phyloP scores from a whole-genome alignment of 1,140 invertebrate genomes.

The Drosophila lini region DNA sequence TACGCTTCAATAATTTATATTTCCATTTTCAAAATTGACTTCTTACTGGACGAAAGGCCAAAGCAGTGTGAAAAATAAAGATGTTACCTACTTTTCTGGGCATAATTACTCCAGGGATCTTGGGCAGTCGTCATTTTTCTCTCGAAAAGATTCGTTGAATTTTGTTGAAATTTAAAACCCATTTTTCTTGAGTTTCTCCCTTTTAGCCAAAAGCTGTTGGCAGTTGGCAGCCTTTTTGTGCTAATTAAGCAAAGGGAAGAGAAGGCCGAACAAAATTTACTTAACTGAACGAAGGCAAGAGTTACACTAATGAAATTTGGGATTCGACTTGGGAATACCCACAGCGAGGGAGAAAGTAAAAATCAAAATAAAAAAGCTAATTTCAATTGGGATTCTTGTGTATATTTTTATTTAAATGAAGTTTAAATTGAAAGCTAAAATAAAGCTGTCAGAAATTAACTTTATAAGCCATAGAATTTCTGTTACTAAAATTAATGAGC shows the following conservation, averaged over 20 bases:
- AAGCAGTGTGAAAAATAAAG: conserved; percentile 31
- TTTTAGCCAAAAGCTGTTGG: conserved; percentile 32
- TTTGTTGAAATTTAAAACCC: conserved; percentile 74
- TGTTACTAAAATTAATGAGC: too few relatives aligned
- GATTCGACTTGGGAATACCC: conserved; percentile 15
- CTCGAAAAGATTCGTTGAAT: conserved; percentile 6
- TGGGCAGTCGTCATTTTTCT: conserved; percentile 16
- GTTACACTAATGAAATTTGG: conserved; percentile 1
- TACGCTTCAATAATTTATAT: conserved; percentile 74
- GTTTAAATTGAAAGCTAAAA: background rate
- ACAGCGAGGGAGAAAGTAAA: background rate
- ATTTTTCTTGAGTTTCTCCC: conserved; percentile 61
- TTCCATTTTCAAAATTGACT: conserved; percentile 68
- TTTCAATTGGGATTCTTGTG: background rate
- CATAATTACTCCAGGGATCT: conserved; percentile 59
- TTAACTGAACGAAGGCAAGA: conserved; percentile 25
- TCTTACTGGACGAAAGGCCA: conserved; percentile 51
- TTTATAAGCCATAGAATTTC: background rate
- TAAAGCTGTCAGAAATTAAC: background rate
- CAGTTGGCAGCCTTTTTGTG: conserved; percentile 56
- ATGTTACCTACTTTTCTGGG: conserved; percentile 52
- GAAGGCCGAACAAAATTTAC: conserved; percentile 23
- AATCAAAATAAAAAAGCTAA: background rate
- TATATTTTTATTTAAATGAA: background rate
- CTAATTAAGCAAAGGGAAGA: conserved; percentile 64